A percentile compares a stretch with the other conserved stretches of the same genome.
Evolutionary conservation across 2,113 vertebrate genomes (phyloP).

Genomic region (Steatornis caripensis): DNA sequence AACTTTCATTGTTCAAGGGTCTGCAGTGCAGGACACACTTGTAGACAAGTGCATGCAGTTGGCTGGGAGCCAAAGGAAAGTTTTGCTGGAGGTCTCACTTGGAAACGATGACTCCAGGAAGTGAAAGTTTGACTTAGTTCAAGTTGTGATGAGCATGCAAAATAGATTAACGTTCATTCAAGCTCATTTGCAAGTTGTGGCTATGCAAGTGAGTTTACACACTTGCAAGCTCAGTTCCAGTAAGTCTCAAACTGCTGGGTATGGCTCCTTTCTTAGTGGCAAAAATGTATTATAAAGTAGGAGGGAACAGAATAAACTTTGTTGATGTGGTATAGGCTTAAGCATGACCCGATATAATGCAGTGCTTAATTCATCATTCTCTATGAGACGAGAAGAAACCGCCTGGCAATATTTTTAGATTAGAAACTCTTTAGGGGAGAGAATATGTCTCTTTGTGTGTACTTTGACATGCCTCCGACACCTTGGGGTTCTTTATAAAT

Average conservation of each 20-base stretch:
- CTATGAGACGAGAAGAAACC: background rate
- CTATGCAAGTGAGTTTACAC: background rate
- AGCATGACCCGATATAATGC: background rate
- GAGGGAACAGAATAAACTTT: background rate
- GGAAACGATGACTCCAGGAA: background rate
- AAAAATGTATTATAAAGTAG: background rate
- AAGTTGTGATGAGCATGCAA: background rate
- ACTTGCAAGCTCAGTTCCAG: background rate
- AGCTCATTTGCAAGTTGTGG: background rate
- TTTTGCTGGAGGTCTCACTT: background rate
- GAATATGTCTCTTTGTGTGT: background rate
- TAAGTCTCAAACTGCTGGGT: background rate
- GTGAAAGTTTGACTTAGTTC: slow-evolving; percentile 7
- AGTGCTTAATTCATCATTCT: background rate
- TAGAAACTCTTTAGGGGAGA: background rate
- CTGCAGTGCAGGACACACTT: background rate
- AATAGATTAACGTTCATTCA: background rate
- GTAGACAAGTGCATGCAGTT: background rate
- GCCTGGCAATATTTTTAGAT: background rate
- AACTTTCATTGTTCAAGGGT: slow-evolving; percentile 13
- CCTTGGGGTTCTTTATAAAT: background rate
- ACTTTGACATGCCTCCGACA: background rate
- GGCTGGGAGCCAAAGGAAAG: background rate
- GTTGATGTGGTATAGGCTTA: background rate
- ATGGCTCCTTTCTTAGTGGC: background rate